phyloP scores from a whole-genome alignment of 2,888 invertebrate species.

The Arenicola marina region DNA sequence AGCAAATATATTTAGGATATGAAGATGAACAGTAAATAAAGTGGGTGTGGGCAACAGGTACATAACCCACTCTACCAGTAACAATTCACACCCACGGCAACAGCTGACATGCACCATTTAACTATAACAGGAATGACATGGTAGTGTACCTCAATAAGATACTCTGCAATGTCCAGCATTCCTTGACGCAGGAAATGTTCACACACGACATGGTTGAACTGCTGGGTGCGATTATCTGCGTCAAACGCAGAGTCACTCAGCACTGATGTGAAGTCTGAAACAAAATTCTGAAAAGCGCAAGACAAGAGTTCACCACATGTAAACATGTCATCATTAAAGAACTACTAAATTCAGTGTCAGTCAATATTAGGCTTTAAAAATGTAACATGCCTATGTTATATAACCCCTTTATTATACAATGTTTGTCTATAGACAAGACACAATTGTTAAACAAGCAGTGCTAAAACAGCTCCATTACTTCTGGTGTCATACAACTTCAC shows the following conservation, averaged over 20 bases:
- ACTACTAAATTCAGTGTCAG: background rate
- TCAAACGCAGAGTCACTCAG: constrained; percentile 83
- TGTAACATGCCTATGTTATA: background rate
- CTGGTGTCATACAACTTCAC: too few relatives aligned
- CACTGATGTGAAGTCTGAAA: constrained; percentile 86
- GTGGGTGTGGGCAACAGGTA: background rate
- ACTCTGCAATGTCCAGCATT: constrained; percentile 88
- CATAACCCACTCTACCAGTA: background rate
- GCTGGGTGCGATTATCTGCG: constrained; percentile 70
- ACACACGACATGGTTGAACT: constrained; percentile 87
- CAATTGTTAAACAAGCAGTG: background rate
- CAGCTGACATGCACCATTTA: too few relatives aligned
- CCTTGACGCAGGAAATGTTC: constrained; percentile 96
- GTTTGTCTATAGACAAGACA: background rate
- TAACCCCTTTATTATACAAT: background rate
- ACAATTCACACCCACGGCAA: too few relatives aligned
- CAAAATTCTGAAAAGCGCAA: constrained; percentile 73
- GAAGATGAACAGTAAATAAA: too few relatives aligned
- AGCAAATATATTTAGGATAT: too few relatives aligned
- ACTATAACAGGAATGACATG: background rate
- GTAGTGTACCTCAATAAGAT: constrained; percentile 69
- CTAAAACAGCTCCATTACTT: background rate
- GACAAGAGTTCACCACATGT: too few relatives aligned
- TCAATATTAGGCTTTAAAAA: background rate
- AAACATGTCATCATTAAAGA: too few relatives aligned